These are phyloP conservation scores for Lagodon rhomboides DNA, from an alignment of 2,797 vertebrate species.

Conservation along the genomic window DNA sequence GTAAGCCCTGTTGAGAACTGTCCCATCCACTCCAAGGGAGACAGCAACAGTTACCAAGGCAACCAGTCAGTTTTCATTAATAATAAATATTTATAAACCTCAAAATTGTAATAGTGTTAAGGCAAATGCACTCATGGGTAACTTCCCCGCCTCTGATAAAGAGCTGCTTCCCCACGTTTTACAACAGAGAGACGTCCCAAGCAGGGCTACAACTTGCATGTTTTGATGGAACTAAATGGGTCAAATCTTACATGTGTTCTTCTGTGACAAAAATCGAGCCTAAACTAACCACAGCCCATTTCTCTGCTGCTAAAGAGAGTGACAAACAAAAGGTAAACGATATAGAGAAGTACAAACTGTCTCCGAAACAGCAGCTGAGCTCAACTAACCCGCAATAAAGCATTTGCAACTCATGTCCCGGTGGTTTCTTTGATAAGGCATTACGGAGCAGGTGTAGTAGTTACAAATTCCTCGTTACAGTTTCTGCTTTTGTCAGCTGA, in stretches of 20 bases:
- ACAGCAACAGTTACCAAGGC: background rate
- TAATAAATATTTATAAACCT: background rate
- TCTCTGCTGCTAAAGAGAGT: background rate
- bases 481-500: conserved; percentile 1
- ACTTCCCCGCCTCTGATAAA: too few relatives aligned
- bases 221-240: background rate
- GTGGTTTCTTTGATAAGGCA: background rate
- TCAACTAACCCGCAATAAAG: conserved; percentile 6
- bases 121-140: conserved; percentile 1
- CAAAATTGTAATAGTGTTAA: background rate
- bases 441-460: background rate
- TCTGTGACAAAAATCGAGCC: background rate
- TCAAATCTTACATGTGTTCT: background rate
- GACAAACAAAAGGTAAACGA: conserved; percentile 1
- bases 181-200: background rate
- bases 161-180: background rate
- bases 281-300: background rate
- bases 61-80: background rate
- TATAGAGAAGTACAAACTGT: background rate
- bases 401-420: background rate
- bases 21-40: background rate
- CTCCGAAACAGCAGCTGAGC: conserved; percentile 7
- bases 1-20: background rate
- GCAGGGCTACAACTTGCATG: background rate
- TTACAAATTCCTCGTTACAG: background rate